Base-by-base conservation (phyloP, 37 sponge, comb jelly and placozoan genomes). In the Haliclona indistincta region DNA sequence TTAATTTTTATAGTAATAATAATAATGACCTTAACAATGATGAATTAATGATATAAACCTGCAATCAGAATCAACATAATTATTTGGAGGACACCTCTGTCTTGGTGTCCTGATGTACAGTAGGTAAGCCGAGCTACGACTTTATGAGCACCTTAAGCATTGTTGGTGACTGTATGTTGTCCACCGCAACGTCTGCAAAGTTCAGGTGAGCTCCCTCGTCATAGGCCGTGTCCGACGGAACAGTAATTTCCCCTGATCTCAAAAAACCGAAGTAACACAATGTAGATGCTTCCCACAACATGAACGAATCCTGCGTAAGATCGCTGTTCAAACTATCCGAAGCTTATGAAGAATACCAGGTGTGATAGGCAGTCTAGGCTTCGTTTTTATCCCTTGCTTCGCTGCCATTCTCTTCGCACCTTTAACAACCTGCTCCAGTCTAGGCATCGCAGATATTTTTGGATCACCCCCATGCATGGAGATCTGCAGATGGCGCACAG, bases 241-340 rank as follows among this genome's bases (percentile, higher is more conserved):
- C 52, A 7, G 53, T 33, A 17, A 82, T 25, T 36, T 82, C 83
- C 10, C 74, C 74, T 8, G 75, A 64, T 1, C 83, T 40, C 41
- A n/a, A n/a, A n/a, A n/a, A n/a, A n/a, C n/a, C n/a, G n/a, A n/a
- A n/a, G n/a, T n/a, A n/a, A n/a, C n/a, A 82, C 43, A 65, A 82
- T 74, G 5, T 68, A 67, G 32, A 72, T 23, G 83, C 74, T 26
- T 66, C 83, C 74, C 74, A 73, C 13, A 73, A 3, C 68, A 82
- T 73, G 34, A 47, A 43, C 7, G 26, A 36, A 20, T 81, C 56
- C 35, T n/a, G 39, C 0, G 10, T 38, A 23, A 43, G 1, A 41
- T 20, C 1, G 51, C 7, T n/a, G 33, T 36, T 39, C 44, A 53
- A 2, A 40, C 33, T 37, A n/a, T 44, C 36, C 37, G 38, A 11